These are phyloP conservation scores for Drosophila trapezifrons DNA, from an alignment of 1,140 invertebrate species.

Conservation along the genomic window DNA sequence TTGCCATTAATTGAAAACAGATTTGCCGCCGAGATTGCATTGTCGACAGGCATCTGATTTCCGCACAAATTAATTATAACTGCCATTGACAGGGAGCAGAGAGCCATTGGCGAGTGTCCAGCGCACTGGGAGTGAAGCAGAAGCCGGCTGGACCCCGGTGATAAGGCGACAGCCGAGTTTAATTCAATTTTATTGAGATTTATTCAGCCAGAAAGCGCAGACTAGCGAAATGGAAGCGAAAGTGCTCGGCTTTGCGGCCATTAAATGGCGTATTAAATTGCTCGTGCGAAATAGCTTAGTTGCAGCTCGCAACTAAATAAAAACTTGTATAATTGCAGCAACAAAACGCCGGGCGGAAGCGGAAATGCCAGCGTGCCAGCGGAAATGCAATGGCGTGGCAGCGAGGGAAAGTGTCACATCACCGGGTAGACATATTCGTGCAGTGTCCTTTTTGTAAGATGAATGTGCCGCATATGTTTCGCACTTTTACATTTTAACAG, in stretches of 20 bases:
- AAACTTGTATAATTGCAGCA: slow-evolving; percentile 19
- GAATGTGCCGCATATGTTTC: slow-evolving; percentile 58
- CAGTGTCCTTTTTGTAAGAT: slow-evolving; percentile 21
- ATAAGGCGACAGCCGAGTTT: slow-evolving; percentile 32
- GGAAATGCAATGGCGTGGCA: slow-evolving; percentile 45
- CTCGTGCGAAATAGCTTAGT: slow-evolving; percentile 28
- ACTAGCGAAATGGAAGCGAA: slow-evolving; percentile 36
- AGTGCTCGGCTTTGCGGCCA: slow-evolving; percentile 26
- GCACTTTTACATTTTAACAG: slow-evolving; percentile 29
- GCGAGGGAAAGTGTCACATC: slow-evolving; percentile 38
- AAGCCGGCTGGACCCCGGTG: slow-evolving; percentile 12
- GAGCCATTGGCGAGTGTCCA: slow-evolving; percentile 14
- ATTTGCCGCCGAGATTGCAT: slow-evolving; percentile 78
- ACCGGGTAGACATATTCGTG: slow-evolving; percentile 35
- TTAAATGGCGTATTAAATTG: slow-evolving; percentile 51
- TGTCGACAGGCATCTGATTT: slow-evolving; percentile 79
- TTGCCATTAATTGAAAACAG: slow-evolving; percentile 82
- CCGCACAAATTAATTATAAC: slow-evolving; percentile 80
- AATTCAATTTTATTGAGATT: slow-evolving; percentile 66
- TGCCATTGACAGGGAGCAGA: slow-evolving; percentile 61
- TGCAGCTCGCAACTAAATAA: slow-evolving; percentile 28
- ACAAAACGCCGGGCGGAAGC: slow-evolving; percentile 51
- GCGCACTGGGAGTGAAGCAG: neutral
- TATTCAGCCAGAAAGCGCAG: slow-evolving; percentile 41
- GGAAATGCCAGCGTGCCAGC: slow-evolving; percentile 54